Evolutionary conservation across 2,113 vertebrate genomes (phyloP).

Genomic region (Oncorhynchus nerka): DNA sequence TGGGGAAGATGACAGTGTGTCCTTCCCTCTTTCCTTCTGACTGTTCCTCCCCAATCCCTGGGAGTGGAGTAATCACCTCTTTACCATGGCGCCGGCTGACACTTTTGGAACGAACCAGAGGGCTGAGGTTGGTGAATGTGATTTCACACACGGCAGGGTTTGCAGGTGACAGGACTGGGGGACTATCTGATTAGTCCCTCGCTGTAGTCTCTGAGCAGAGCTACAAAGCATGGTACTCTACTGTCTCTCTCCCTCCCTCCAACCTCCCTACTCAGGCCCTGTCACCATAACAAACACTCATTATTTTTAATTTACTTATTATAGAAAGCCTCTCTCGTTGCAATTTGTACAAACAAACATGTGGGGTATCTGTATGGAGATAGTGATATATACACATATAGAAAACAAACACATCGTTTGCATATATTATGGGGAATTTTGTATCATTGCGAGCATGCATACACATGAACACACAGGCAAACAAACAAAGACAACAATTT

Average conservation of each 20-base stretch:
- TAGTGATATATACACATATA: too few species aligned
- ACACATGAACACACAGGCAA: too few species aligned
- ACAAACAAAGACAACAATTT: too few species aligned
- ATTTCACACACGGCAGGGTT: constrained; percentile 38
- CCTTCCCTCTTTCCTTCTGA: not conserved
- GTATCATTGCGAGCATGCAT: too few species aligned
- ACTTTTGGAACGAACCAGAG: constrained; percentile 21
- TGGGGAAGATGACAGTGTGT: not conserved
- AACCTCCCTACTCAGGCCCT: not conserved
- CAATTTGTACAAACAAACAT: not conserved
- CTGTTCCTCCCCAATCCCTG: constrained; percentile 5
- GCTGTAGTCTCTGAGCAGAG: not conserved
- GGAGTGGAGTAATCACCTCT: constrained; percentile 15
- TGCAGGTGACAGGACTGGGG: constrained; percentile 33
- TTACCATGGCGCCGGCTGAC: constrained; percentile 15
- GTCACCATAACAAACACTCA: not conserved
- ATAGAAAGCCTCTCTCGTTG: not conserved
- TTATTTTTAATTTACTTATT: not conserved
- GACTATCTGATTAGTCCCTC: constrained; percentile 26
- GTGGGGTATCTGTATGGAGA: not conserved
- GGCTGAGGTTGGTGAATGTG: constrained; percentile 17
- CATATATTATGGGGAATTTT: too few species aligned
- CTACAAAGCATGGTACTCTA: not conserved
- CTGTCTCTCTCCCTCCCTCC: not conserved
- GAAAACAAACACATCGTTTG: too few species aligned